Evolutionary conservation across 1,140 invertebrate species (phyloP).

Genomic region (Pseudomyrmex concolor): DNA sequence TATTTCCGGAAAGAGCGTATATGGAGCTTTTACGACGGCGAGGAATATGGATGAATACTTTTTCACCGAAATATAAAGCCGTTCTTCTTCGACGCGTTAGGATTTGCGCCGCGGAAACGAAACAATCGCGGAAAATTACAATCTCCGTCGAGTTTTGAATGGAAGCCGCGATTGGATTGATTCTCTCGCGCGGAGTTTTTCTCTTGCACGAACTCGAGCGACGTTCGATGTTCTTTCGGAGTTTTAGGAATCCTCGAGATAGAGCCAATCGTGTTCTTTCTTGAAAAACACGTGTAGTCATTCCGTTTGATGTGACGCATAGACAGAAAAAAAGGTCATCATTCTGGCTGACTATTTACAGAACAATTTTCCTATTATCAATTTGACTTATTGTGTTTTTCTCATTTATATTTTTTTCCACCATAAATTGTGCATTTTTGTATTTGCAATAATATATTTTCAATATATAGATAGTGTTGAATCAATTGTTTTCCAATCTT

Average conservation of each 20-base stretch:
- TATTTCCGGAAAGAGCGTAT: conserved; percentile 66
- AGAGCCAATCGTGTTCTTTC: conserved; percentile 34
- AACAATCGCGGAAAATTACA: conserved; percentile 40
- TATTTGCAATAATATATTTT: conserved; percentile 14
- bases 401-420: neutral
- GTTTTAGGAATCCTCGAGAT: conserved; percentile 18
- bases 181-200: neutral
- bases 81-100: conserved; percentile 42
- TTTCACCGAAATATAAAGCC: conserved; percentile 51
- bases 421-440: neutral
- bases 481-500: too few species aligned
- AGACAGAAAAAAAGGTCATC: conserved; percentile 33
- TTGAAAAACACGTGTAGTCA: conserved; percentile 61
- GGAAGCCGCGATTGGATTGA: neutral
- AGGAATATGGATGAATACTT: conserved; percentile 71
- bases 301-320: conserved; percentile 62
- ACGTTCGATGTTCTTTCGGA: conserved; percentile 45
- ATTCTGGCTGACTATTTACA: conserved; percentile 61
- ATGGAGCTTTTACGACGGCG: conserved; percentile 66
- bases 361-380: conserved; percentile 58
- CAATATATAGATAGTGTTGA: neutral
- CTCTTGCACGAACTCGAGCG: conserved; percentile 26
- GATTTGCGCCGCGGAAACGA: conserved; percentile 30
- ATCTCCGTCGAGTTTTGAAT: neutral
- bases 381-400: conserved; percentile 39